Percentiles rank a stretch among this genome's conserved stretches.
phyloP scores from a whole-genome alignment of 1,140 invertebrate genomes.

The Heterodera schachtii region DNA sequence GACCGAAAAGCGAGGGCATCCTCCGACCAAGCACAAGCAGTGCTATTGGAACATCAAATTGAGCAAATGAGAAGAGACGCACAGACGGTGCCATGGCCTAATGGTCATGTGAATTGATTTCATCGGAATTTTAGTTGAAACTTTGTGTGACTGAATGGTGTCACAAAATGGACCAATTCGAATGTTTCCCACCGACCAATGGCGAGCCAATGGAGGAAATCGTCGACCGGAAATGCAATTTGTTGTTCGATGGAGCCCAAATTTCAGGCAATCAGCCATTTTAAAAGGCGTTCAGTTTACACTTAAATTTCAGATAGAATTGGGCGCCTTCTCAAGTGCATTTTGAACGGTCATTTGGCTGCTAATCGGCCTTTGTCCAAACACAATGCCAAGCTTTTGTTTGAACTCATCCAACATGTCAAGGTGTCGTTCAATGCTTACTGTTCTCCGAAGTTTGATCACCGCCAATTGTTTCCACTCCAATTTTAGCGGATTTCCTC shows the following conservation, averaged over 20 bases:
- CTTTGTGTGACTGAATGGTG: conserved; percentile 17
- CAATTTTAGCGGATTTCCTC: conserved; percentile 72
- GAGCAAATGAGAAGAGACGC: conserved; percentile 33
- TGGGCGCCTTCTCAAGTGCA: conserved; percentile 70
- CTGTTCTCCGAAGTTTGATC: conserved; percentile 10
- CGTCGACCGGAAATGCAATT: conserved; percentile 21
- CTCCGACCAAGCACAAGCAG: conserved; percentile 1
- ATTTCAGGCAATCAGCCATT: background rate
- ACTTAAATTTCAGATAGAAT: conserved; percentile 69
- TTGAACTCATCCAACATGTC: conserved; percentile 79
- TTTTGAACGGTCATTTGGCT: conserved; percentile 81
- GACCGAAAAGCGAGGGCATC: conserved; percentile 11
- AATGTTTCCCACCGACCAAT: conserved; percentile 1
- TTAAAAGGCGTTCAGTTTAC: conserved; percentile 64
- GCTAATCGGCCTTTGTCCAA: conserved; percentile 79
- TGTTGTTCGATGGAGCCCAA: conserved; percentile 1
- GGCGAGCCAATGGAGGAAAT: conserved; percentile 9
- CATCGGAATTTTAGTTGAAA: conserved; percentile 4
- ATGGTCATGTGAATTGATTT: conserved; percentile 32
- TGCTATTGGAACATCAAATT: conserved; percentile 42
- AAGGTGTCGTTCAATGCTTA: conserved; percentile 69
- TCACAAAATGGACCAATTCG: conserved; percentile 21
- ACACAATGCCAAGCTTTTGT: conserved; percentile 76
- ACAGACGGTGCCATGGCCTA: conserved; percentile 26
- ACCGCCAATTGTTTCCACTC: background rate